Evolutionary conservation across 2,113 vertebrate species (phyloP).

Genomic region (Pteropus alecto): DNA sequence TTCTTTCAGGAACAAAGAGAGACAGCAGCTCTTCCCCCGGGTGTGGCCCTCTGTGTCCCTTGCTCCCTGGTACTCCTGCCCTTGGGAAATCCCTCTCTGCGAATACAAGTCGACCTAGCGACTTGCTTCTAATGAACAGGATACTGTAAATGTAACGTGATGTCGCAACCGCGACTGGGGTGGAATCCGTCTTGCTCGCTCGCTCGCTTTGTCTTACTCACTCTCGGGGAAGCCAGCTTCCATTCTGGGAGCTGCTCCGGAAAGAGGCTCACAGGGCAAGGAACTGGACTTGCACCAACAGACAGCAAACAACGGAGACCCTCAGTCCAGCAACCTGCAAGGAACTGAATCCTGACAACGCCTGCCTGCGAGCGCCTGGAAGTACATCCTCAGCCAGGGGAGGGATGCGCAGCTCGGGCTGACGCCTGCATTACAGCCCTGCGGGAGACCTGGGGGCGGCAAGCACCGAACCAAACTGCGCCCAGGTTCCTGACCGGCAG

Average conservation of each 20-base stretch:
- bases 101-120: neutral
- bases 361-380: rapidly evolving
- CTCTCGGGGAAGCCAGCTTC: neutral
- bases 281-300: neutral
- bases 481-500: neutral
- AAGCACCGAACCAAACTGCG: neutral
- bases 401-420: neutral
- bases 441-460: rapidly evolving
- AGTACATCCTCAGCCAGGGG: neutral
- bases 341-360: neutral
- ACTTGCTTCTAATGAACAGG: neutral
- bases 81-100: neutral
- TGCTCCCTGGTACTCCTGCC: neutral
- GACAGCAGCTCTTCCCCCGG: neutral
- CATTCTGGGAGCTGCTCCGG: neutral
- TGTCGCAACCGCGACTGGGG: neutral
- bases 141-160: neutral
- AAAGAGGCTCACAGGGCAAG: neutral
- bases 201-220: neutral
- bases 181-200: neutral
- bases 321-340: neutral
- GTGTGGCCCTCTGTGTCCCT: rapidly evolving
- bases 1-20: neutral
- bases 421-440: neutral
- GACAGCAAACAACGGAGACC: neutral